Evolutionary conservation across 1,140 invertebrate genomes (phyloP), one percentile per base, ranked within the genome.

Genomic region (Carposina sasakii): DNA sequence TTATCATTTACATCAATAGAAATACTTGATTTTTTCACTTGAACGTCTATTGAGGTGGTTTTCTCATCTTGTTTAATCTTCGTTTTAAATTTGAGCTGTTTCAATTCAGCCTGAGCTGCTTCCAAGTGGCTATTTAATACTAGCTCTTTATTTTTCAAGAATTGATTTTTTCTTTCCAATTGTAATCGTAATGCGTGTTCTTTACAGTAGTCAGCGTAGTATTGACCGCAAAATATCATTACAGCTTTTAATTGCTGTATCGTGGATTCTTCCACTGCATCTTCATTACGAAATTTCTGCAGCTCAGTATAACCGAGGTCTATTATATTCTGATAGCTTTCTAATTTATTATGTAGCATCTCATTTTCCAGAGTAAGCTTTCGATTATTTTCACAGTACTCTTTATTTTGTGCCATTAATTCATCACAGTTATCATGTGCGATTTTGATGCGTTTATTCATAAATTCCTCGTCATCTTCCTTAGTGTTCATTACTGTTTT

Each of bases 101-200:
- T 52, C 6, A 64, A 20, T 52, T 62, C 52, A 39, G 61, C 48
- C 21, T 19, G 21, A 15, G 57, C 15, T 16, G 42, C 40, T 47
- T 56, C 31, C 40, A 63, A 45, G 13, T 57, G 51, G 26, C 39
- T 57, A 40, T 61, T 52, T 28, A 71, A 37, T 21, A 67, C 59
- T 13, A 15, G 51, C 12, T 65, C 40, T 61, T 69, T 65, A 37
- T 57, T 66, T 28, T 23, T 55, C 1, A 71, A 44, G 42, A 61
- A 71, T 30, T 48, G 17, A 50, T 69, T 71, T 26, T 55, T 65
- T 34, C 61, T 57, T 52, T 69, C 42, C 3, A 65, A 34, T 39
- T 57, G 47, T 10, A 42, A 9, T 15, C 40, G 53, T 33, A 49
- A 60, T 21, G 55, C 40, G 17, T 31, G 40, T 53, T 60, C 55